Evolutionary conservation across 2,113 vertebrate genomes (phyloP).

Genomic region (Xenus cinereus): DNA sequence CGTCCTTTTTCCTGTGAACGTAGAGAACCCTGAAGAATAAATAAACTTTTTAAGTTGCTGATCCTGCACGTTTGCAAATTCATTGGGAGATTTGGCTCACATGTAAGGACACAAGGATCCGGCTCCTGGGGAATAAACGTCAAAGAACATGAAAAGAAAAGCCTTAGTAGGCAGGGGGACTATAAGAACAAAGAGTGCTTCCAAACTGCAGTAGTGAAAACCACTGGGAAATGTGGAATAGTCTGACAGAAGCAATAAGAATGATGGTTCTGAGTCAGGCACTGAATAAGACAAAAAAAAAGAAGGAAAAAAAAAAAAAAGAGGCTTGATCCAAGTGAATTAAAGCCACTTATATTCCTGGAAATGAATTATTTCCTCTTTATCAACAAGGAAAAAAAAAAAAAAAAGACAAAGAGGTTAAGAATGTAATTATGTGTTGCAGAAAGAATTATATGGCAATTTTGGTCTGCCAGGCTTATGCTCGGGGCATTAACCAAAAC

Average conservation of each 20-base stretch:
- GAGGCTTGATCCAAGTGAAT: neutral
- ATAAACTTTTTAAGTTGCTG: slow-evolving; percentile 55
- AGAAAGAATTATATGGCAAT: neutral
- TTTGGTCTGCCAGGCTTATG: neutral
- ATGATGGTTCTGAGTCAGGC: slow-evolving; percentile 43
- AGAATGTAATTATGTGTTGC: slow-evolving; percentile 2
- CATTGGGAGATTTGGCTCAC: slow-evolving; percentile 49
- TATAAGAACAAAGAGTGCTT: slow-evolving; percentile 47
- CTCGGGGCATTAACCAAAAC: neutral
- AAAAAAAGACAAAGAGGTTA: slow-evolving; percentile 9
- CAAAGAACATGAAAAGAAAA: slow-evolving; percentile 54
- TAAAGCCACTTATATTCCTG: slow-evolving; percentile 38
- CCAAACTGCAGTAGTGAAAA: slow-evolving; percentile 46
- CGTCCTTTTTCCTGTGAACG: slow-evolving; percentile 47
- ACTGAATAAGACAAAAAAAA: neutral
- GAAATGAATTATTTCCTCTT: slow-evolving; percentile 50
- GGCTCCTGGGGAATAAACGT: slow-evolving; percentile 40
- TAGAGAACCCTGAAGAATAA: slow-evolving; percentile 34
- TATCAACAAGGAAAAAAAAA: neutral
- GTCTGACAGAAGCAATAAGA: slow-evolving; percentile 40
- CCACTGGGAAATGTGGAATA: slow-evolving; percentile 36
- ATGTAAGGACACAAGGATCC: slow-evolving; percentile 34
- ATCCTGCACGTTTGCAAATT: slow-evolving; percentile 46
- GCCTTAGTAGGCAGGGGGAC: neutral
- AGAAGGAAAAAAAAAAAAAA: neutral